Base-by-base conservation (phyloP, 2,113 vertebrate species). In the Tor tambroides region DNA sequence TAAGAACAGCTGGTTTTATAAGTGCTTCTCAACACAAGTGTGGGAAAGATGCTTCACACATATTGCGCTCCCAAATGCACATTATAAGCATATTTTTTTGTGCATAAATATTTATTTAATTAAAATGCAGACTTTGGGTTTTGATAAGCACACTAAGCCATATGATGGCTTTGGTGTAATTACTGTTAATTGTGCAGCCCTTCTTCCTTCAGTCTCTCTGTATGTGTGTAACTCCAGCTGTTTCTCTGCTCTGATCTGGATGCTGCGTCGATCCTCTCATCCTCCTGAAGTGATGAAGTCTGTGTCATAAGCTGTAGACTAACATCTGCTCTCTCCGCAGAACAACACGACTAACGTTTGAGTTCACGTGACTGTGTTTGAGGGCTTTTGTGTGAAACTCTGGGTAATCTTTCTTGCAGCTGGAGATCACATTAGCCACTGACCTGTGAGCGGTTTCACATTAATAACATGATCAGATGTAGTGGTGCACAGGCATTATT, bases 141-240 rank as follows among this genome's bases (percentile, higher is more conserved):
- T 35, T 35, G 6, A 63, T 26, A 26, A 63, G 12, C 3, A 11
- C 59, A n/a, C 5, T 63, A 63, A 63, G 12, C 61, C 21, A 28
- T 1, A 26, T 65, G 26, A 67, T 2, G 8, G 17, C 4, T 38
- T 4, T 4, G 11, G 21, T 75, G 49, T n/a, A 46, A 17, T 43
- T 15, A 5, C 11, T 21, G 38, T 41, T 35, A 72, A n/a, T 72
- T 5, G 69, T 72, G 69, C 69, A 41, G 35, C 35, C 32, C 87
- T 85, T 72, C 80, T 85, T 51, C 84, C 83, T 81, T 46, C 35
- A 21, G 15, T 8, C 80, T 61, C 78, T 71, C 49, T 54, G 32
- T 85, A 51, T 89, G 85, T 87, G 80, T 91, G 78, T 87, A 92
- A 90, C 89, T 91, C 90, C 80, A 87, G 87, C 90, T 89, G 14